Evolutionary conservation across 2,888 invertebrate genomes (phyloP).

Genomic region (Hydrotaea cyrtoneurina): DNA sequence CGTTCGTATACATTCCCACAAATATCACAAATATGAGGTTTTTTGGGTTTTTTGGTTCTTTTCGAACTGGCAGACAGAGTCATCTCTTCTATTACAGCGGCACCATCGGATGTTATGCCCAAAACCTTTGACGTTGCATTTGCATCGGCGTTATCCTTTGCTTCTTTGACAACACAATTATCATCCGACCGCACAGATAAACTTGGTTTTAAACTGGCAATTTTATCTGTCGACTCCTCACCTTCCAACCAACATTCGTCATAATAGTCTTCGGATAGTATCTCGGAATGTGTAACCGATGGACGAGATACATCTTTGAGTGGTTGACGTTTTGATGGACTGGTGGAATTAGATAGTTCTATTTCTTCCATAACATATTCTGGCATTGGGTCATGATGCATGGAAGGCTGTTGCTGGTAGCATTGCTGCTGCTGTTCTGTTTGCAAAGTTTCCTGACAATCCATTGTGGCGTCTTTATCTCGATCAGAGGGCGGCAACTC

Average conservation of each 20-base stretch:
- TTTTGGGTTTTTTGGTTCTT: conserved; percentile 61
- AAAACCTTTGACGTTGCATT: conserved; percentile 67
- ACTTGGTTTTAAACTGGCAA: background rate
- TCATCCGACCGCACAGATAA: background rate
- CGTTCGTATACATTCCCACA: conserved; percentile 79
- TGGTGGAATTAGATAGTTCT: background rate
- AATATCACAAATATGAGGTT: conserved; percentile 76
- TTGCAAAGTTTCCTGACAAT: conserved; percentile 49
- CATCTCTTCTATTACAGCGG: conserved; percentile 66
- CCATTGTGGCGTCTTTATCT: conserved; percentile 7
- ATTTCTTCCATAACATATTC: background rate
- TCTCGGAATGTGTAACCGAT: background rate
- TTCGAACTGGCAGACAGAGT: background rate
- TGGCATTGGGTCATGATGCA: background rate
- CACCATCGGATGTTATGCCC: conserved; percentile 71
- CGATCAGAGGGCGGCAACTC: conserved; percentile 23
- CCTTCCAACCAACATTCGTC: conserved; percentile 37
- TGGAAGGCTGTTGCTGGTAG: background rate
- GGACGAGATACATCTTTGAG: background rate
- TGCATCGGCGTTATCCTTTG: background rate
- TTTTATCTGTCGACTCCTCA: conserved; percentile 2
- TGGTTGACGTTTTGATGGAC: background rate
- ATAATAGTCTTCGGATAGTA: background rate
- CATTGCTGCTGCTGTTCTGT: background rate
- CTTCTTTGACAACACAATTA: background rate